Conservation (phyloP, 2,797 vertebrate species). For the Bovichtus diacanthus region DNA sequence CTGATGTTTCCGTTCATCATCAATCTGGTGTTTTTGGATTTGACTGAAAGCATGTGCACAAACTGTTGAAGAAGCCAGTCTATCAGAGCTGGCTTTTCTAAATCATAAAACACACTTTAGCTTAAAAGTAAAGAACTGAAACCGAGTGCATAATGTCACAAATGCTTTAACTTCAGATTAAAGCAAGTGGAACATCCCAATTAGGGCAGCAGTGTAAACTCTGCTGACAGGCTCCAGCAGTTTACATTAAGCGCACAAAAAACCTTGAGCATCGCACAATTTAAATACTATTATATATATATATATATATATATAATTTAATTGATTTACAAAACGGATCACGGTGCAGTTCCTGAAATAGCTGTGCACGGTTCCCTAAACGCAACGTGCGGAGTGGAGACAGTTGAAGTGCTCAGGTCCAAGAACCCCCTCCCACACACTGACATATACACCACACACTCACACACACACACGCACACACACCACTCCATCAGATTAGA, state of each 20-base stretch:
- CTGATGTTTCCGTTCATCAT: neutral
- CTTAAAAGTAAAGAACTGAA: neutral
- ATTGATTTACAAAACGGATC: slow-evolving; percentile 11
- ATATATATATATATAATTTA: no score
- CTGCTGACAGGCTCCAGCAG: neutral
- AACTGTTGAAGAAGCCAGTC: neutral
- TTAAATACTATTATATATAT: no score
- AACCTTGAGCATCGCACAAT: neutral
- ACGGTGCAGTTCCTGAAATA: slow-evolving; percentile 64
- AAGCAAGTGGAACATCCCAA: neutral
- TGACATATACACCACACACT: no score
- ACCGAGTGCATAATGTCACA: neutral
- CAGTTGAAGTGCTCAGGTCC: slow-evolving; percentile 43
- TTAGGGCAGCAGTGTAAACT: neutral
- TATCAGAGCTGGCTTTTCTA: neutral
- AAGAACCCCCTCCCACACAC: neutral
- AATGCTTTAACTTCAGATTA: neutral
- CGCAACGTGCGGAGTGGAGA: slow-evolving; percentile 37
- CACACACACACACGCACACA: no score
- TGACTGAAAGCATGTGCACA: neutral
- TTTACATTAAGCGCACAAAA: slow-evolving; percentile 9
- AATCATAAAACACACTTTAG: neutral
- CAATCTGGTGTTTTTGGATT: neutral
- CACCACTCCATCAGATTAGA: slow-evolving; percentile 60
- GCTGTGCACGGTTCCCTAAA: slow-evolving; percentile 55